Evolutionary conservation across 2,888 invertebrate species (phyloP).

Genomic region (Listrodromus nycthemerus): DNA sequence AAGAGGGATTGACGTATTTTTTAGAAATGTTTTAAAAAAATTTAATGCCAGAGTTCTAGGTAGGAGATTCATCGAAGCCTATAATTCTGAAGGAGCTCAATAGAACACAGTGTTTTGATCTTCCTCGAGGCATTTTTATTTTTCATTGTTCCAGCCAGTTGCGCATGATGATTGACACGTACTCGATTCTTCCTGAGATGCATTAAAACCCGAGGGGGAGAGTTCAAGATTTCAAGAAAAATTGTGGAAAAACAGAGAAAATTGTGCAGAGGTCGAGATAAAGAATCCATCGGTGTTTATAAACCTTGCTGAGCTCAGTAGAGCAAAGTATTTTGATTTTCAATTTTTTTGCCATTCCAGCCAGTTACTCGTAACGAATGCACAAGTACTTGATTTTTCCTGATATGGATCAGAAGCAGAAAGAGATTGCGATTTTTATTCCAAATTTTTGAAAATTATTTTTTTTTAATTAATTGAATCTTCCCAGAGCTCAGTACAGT

Average conservation of each 20-base stretch:
- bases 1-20: too few species aligned
- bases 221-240: conserved; percentile 6
- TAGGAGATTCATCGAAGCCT: too few species aligned
- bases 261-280: background rate
- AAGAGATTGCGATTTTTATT: background rate
- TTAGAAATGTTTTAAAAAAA: too few species aligned
- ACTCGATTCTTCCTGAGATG: conserved; percentile 47
- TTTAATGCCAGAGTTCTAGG: too few species aligned
- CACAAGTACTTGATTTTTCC: too few species aligned
- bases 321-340: background rate
- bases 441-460: too few species aligned
- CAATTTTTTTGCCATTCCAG: background rate
- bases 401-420: background rate
- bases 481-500: too few species aligned
- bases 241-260: background rate
- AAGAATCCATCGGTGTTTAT: background rate
- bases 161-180: background rate
- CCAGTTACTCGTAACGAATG: background rate
- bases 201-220: conserved; percentile 45
- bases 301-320: too few species aligned
- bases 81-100: too few species aligned
- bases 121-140: too few species aligned
- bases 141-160: background rate
- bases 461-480: too few species aligned
- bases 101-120: background rate